These are phyloP conservation scores for Hydropotes inermis DNA, from an alignment of 2,113 vertebrate species.

Conservation along the genomic window DNA sequence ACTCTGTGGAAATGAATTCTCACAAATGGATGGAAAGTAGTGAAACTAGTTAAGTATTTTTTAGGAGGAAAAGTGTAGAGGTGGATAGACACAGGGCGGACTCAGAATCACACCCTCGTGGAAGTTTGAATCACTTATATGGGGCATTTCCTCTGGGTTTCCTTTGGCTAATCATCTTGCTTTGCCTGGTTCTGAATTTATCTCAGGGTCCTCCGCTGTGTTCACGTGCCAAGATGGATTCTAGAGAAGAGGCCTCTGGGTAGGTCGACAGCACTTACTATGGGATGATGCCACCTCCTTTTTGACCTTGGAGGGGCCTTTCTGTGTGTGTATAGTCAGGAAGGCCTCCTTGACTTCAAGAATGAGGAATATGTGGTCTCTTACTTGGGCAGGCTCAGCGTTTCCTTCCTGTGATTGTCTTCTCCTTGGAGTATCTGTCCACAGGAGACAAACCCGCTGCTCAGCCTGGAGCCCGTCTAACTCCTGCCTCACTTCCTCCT, in stretches of 20 bases:
- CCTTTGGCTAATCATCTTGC: neutral
- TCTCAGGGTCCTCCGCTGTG: neutral
- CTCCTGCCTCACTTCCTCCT: neutral
- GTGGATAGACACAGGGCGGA: neutral
- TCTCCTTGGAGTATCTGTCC: neutral
- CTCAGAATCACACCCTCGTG: neutral
- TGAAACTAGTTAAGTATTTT: neutral
- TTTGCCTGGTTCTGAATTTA: neutral
- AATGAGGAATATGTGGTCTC: neutral
- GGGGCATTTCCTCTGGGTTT: neutral
- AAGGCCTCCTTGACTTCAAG: neutral
- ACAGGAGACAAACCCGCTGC: neutral
- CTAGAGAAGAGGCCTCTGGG: neutral
- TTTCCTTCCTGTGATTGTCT: neutral
- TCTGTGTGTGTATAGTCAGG: rapidly evolving
- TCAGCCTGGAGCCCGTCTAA: neutral
- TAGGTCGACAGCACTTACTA: neutral
- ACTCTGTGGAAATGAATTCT: neutral
- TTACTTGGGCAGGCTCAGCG: neutral
- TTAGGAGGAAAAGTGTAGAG: neutral
- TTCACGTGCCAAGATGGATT: neutral
- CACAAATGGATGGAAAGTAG: neutral
- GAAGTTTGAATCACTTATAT: neutral
- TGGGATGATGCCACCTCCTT: neutral
- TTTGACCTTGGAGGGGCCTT: neutral